Conservation (phyloP, 2,888 invertebrate genomes). For the Lagria hirta region DNA sequence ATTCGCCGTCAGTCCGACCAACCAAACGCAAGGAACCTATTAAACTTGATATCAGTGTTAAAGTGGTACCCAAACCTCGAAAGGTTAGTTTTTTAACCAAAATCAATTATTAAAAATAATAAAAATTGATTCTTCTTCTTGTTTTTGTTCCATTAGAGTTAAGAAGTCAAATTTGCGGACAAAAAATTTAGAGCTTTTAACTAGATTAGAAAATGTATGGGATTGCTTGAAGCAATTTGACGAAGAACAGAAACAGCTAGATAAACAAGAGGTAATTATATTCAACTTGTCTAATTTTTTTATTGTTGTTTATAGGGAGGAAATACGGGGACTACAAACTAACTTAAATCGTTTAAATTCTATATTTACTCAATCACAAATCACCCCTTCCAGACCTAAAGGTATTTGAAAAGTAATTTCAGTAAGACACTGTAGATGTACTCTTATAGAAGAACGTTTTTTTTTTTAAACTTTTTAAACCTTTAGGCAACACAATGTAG, state of each 20-base stretch:
- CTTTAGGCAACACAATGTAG: no score
- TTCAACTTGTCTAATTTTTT: slow-evolving; percentile 43
- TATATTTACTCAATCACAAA: slow-evolving; percentile 50
- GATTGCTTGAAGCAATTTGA: slow-evolving; percentile 60
- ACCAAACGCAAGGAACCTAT: slow-evolving; percentile 67
- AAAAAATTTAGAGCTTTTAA: slow-evolving; percentile 64
- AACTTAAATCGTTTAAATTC: slow-evolving; percentile 68
- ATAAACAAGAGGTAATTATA: slow-evolving; percentile 37
- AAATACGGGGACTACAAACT: slow-evolving; percentile 79
- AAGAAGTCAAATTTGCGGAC: slow-evolving; percentile 62
- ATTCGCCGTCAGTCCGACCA: slow-evolving; percentile 53
- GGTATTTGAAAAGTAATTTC: slow-evolving; percentile 35
- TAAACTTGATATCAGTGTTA: slow-evolving; percentile 77
- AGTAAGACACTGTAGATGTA: slow-evolving; percentile 5
- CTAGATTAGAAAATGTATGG: slow-evolving; percentile 63
- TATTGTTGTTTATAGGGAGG: slow-evolving; percentile 65
- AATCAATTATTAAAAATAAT: slow-evolving; percentile 1
- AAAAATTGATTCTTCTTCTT: no score
- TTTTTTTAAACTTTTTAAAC: no score
- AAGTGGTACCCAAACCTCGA: slow-evolving; percentile 66
- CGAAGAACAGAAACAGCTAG: slow-evolving; percentile 35
- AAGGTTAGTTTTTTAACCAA: slow-evolving; percentile 50
- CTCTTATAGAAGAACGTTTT: slow-evolving; percentile 7
- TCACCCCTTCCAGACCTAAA: slow-evolving; percentile 40
- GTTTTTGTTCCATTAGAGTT: slow-evolving; percentile 54